Base-by-base conservation (phyloP, 2,888 invertebrate genomes). In the Noctua fimbriata region DNA sequence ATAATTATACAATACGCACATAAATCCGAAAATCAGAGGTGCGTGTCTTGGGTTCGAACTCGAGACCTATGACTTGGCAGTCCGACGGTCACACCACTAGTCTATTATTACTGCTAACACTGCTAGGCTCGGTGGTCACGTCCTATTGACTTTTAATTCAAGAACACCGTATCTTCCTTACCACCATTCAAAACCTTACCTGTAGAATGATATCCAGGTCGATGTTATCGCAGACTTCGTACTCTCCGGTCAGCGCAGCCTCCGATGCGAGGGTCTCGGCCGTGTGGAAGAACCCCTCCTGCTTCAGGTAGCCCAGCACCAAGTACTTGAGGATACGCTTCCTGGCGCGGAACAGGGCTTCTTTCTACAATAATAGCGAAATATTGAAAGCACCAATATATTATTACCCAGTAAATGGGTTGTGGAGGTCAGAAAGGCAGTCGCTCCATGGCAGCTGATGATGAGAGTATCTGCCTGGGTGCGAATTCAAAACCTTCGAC, bases 171-270 rank as follows among this genome's bases (percentile, higher is more conserved):
- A 52, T 52, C 1, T 52, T 52, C 52, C 6, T 21, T 9, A 52
- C 21, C 9, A 52, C 52, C 52, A 21, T 21, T 58, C 55, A 24
- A 28, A 60, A 14, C 1, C 83, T 78, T 71, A 96, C 96, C 93
- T 98, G 98, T 79, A 99, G 95, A 87, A 99, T 98, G 66, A 98
- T 98, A 85, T 98, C 98, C 92, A 99, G 95, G 93, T 99, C 99
- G 79, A 99, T 98, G 91, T 99, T 99, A 92, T 99, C 99, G 94
- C 99, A 99, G 60, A 99, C 97, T 91, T 97, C 97, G 91, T 97
- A 98, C 80, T 98, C 97, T 12, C 97, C 97, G 1, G 98, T 97
- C 18, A 99, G 95, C 66, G 97, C 97, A 0, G 98, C 98, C 94
- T 99, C 99, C 36, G 96, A 95, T 47, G 96, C 96, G 80, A 99